Evolutionary conservation across 1,140 invertebrate species (phyloP), one percentile per base, ranked within the genome.

Genomic region (Eriosoma lanigerum): DNA sequence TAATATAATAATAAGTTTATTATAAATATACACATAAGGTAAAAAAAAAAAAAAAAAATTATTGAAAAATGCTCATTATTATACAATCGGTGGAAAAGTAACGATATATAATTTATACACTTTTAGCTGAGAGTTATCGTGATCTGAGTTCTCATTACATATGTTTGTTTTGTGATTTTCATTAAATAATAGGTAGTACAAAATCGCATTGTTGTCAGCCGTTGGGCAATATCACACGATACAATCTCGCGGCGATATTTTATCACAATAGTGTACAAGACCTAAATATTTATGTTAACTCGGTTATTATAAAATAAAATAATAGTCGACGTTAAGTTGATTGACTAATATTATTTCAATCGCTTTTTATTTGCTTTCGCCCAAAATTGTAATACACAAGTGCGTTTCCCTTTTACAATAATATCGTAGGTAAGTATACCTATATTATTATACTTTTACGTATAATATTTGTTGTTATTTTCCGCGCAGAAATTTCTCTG

Each of bases 401-500:
- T n/a, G n/a, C n/a, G n/a, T n/a, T n/a, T n/a, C n/a, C n/a, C n/a
- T n/a, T n/a, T n/a, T n/a, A n/a, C n/a, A n/a, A n/a, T n/a, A n/a
- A n/a, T n/a, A n/a, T n/a, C n/a, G n/a, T n/a, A n/a, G n/a, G n/a
- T n/a, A n/a, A n/a, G n/a, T n/a, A n/a, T n/a, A n/a, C n/a, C n/a
- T n/a, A n/a, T 48, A 48, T 48, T 15, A 38, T 38, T 38, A 68
- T 68, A 68, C 8, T 29, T 66, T 26, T 32, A 29, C 32, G n/a
- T n/a, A n/a, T n/a, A n/a, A n/a, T 58, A 38, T 76, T 76, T 58
- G 24, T 76, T 76, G 58, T 76, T 38, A 56, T 76, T 76, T 44
- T 21, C 12, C n/a, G 17, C 13, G 21, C 21, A 17, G n/a, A 24
- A 76, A 76, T 56, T 58, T 58, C n/a, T 21, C 29, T 8, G 32